These are phyloP conservation scores for Venustaconcha ellipsiformis DNA, from an alignment of 1,140 invertebrate genomes.

Conservation along the genomic window DNA sequence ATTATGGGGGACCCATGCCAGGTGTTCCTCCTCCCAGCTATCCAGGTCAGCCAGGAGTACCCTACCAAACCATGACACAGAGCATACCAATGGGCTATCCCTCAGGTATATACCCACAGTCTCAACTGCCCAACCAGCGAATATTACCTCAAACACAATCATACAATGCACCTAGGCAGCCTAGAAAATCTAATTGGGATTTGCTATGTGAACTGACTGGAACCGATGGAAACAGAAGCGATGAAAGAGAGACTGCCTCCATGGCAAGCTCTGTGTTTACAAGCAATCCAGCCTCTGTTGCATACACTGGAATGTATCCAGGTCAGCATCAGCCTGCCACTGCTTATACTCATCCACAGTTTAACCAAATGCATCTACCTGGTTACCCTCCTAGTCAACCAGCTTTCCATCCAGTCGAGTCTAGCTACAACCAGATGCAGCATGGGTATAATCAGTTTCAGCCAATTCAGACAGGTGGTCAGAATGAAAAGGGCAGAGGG, in stretches of 20 bases:
- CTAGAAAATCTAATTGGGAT: constrained; percentile 48
- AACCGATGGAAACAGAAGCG: constrained; percentile 26
- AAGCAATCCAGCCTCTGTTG: constrained; percentile 30
- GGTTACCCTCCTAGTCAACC: not conserved
- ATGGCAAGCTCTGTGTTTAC: constrained; percentile 47
- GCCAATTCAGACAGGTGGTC: not conserved
- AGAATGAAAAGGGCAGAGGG: constrained; percentile 12
- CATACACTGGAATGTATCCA: constrained; percentile 1
- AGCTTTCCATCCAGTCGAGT: not conserved
- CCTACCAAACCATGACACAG: constrained; percentile 10
- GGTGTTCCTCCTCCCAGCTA: constrained; percentile 11
- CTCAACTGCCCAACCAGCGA: not conserved
- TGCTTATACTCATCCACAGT: constrained; percentile 8
- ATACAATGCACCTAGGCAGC: constrained; percentile 18
- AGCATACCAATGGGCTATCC: constrained; percentile 4
- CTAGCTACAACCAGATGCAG: not conserved
- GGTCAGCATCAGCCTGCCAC: not conserved
- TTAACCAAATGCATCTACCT: constrained; percentile 1
- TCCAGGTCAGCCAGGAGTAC: constrained; percentile 10
- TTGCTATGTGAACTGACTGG: constrained; percentile 39
- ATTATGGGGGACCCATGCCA: not conserved
- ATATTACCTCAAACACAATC: not conserved
- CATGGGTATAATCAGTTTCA: not conserved
- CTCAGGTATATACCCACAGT: constrained; percentile 5
- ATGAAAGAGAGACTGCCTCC: constrained; percentile 35